These are phyloP conservation scores for Netelia inedita DNA, from an alignment of 2,888 invertebrate species.

Conservation along the genomic window DNA sequence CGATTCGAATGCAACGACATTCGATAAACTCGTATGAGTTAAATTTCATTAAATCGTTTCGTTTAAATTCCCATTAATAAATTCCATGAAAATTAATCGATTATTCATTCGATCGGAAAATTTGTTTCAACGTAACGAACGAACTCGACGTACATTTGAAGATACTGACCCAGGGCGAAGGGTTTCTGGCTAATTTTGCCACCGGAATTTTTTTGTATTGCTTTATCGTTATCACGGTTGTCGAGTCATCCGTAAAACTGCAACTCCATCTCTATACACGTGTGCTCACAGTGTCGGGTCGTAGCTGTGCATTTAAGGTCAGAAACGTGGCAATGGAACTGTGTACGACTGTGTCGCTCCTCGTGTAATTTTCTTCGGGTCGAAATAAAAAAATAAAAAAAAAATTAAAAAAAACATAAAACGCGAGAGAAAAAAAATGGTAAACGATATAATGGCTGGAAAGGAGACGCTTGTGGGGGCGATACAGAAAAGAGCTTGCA, in stretches of 20 bases:
- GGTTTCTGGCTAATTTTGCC: background rate
- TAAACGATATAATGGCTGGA: slow-evolving; percentile 29
- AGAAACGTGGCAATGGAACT: slow-evolving; percentile 9
- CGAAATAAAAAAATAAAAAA: background rate
- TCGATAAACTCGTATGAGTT: background rate
- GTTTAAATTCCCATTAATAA: background rate
- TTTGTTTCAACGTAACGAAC: background rate
- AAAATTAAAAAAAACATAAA: no score
- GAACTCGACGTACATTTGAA: background rate
- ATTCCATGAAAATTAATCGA: background rate
- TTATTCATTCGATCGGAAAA: background rate
- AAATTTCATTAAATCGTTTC: background rate
- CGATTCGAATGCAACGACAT: background rate
- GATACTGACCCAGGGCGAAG: background rate
- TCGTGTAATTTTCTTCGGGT: slow-evolving; percentile 42
- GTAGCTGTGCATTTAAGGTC: slow-evolving; percentile 41
- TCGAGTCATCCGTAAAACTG: slow-evolving; percentile 13
- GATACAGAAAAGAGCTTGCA: slow-evolving; percentile 2
- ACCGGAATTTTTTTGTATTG: background rate
- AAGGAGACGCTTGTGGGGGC: slow-evolving; percentile 4
- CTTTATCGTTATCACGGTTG: slow-evolving; percentile 15
- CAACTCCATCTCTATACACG: background rate
- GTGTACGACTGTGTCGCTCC: background rate
- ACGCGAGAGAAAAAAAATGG: slow-evolving; percentile 35
- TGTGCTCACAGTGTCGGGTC: background rate